Evolutionary conservation across 2,888 invertebrate genomes (phyloP), one percentile per base, ranked within the genome.

Genomic region (Branchinecta sandiegonensis): DNA sequence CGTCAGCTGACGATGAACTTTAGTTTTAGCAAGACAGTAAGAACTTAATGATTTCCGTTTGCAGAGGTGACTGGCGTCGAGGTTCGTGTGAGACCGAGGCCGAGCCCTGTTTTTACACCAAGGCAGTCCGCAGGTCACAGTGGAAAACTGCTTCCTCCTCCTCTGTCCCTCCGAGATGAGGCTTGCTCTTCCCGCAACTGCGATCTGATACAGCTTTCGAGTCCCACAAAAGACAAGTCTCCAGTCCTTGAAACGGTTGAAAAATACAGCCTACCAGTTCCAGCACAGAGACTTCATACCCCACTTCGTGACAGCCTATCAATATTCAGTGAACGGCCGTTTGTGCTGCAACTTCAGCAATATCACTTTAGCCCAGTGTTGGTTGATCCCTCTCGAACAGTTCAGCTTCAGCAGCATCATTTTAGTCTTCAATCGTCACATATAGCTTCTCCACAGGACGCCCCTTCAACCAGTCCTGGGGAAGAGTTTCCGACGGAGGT

Each of bases 41-140:
- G 37, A 37, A 37, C 37, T 37, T 37, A 37, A 3, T 5, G 37
- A 37, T 6, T 37, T 37, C 37, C 37, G 4, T 37, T 37, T 37
- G 37, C 37, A 37, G 37, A 37, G 37, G 37, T 37, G 37, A 37
- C 4, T 37, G 37, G 37, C 37, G 37, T 37, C 37, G 69, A 56
- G 23, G 14, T 56, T 56, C 63, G 63, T 56, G 14, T 23, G 23
- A 71, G 69, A 69, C 17, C 69, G 2, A 65, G 72, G 69, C 69
- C 72, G 48, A 69, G 72, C 50, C 71, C 72, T 65, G 69, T 69
- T 68, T 69, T 72, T 7, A 69, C 70, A 65, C 65, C 68, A 65
- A 67, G 63, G 6, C 70, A 71, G 63, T 66, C 65, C 13, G 68
- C 65, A 17, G 46, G 37, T 37, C 37, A 37, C 37, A 56, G 63